Evolutionary conservation across 2,113 vertebrate genomes (phyloP), one percentile per base, ranked within the genome.

Genomic region (Prochilodus magdalenae): DNA sequence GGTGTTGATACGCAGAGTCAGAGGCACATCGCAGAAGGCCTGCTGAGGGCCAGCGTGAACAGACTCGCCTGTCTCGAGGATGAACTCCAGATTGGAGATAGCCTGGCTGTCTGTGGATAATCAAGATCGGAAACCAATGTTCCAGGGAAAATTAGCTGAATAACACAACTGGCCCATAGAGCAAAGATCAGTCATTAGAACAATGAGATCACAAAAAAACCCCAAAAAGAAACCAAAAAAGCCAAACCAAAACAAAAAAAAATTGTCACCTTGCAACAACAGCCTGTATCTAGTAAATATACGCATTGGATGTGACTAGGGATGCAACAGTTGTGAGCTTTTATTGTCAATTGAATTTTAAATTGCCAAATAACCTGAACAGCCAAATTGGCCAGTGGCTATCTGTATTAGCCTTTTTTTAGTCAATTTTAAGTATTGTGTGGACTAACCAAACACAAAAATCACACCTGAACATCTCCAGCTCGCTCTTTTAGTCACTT

Each of bases 11-110:
- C 94, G 94, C 84, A 97, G 63, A 0, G 97, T 98, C 69, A 99
- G 95, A 0, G 98, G 97, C 18, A 93, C 92, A 24, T 99, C 97
- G 18, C 98, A 99, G 91, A 95, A 96, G 8, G 95, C 94, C 69
- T 97, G 93, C 84, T 96, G 91, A 6, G 95, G 93, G 1, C 98
- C 98, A 20, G 97, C 89, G 73, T 94, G 92, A 27, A 98, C 86
- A 33, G 93, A 95, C 18, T 94, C 91, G 0, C 93, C 95, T 0
- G 92, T 79, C 67, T 96, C 96, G 18, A 94, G 92, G 57, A 98
- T 91, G 87, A 98, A 92, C 90, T 96, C 95, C 0, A 95, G 91
- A 85, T 96, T 93, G 53, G 95, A 93, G 11, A 98, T 87, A 0
- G 93, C 93, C 63, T 92, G 94, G 78, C 94, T 92, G 70, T 91